phyloP scores from a whole-genome alignment of 1,140 invertebrate species.

The Odontomachus brunneus region DNA sequence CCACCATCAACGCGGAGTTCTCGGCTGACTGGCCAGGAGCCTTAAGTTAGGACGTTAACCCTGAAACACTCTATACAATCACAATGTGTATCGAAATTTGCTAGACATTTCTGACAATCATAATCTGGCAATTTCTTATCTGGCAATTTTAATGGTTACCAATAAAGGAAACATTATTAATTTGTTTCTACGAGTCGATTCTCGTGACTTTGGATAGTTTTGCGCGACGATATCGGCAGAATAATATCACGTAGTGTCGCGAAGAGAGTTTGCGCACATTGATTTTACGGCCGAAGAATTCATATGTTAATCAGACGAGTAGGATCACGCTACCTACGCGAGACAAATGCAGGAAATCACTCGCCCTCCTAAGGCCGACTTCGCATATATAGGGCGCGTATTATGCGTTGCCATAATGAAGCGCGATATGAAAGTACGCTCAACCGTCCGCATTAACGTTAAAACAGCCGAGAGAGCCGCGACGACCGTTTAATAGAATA shows the following conservation, averaged over 20 bases:
- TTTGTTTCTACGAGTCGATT: too few species aligned
- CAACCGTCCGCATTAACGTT: constrained; percentile 14
- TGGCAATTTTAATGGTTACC: too few species aligned
- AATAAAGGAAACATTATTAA: too few species aligned
- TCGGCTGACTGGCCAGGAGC: too few species aligned
- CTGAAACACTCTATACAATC: too few species aligned
- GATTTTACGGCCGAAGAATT: constrained; percentile 35
- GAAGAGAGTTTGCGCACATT: neutral
- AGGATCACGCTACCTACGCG: constrained; percentile 36
- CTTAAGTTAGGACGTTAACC: too few species aligned
- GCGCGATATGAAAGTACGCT: constrained; percentile 56
- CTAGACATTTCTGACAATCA: too few species aligned
- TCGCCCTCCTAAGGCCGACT: constrained; percentile 54
- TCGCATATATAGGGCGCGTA: constrained; percentile 64
- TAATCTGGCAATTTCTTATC: too few species aligned
- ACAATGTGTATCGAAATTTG: too few species aligned
- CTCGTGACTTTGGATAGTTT: neutral
- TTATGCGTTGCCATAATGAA: constrained; percentile 57
- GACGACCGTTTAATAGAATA: constrained; percentile 21
- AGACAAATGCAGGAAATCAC: constrained; percentile 63
- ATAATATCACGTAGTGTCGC: neutral
- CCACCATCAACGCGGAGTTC: too few species aligned
- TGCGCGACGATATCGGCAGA: neutral
- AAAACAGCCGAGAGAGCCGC: neutral
- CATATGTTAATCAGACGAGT: constrained; percentile 46